phyloP scores from a whole-genome alignment of 2,797 vertebrate species.

The Leptodactylus fallax region DNA sequence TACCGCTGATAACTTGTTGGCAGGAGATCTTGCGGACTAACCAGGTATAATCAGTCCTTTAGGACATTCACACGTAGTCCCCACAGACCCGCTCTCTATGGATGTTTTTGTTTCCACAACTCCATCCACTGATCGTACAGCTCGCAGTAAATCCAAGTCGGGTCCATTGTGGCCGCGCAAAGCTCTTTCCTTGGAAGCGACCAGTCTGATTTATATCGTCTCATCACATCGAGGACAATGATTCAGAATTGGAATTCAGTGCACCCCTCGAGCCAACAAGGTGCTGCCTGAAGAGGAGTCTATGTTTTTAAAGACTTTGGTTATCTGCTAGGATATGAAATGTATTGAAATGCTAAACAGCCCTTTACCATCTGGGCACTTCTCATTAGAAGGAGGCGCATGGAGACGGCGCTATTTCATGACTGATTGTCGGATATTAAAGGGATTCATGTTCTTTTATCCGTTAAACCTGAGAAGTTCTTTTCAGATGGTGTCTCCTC shows the following conservation, averaged over 20 bases:
- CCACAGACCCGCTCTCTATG: background rate
- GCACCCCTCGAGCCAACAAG: conserved; percentile 62
- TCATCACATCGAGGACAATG: conserved; percentile 63
- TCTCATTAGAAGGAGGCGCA: conserved; percentile 70
- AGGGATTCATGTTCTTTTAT: conserved; percentile 54
- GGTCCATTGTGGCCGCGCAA: background rate
- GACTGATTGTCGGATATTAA: conserved; percentile 59
- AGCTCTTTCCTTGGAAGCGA: background rate
- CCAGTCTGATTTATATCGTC: conserved; percentile 51
- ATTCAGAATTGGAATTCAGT: conserved; percentile 67
- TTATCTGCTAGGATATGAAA: conserved; percentile 72
- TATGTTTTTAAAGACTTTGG: conserved; percentile 65
- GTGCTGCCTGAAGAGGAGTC: conserved; percentile 58
- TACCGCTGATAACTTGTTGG: too few relatives aligned
- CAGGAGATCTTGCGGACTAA: too few relatives aligned
- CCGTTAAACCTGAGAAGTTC: conserved; percentile 38
- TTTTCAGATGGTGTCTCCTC: conserved; percentile 25
- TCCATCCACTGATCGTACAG: background rate
- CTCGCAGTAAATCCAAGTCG: conserved; percentile 25
- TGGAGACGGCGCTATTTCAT: conserved; percentile 52
- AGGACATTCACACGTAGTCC: too few relatives aligned
- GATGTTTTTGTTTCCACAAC: background rate
- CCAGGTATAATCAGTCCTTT: too few relatives aligned
- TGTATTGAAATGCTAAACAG: conserved; percentile 73
- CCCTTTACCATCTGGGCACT: conserved; percentile 69